These are phyloP conservation scores for Sicus ferrugineus DNA, from an alignment of 2,888 invertebrate genomes.

Conservation along the genomic window DNA sequence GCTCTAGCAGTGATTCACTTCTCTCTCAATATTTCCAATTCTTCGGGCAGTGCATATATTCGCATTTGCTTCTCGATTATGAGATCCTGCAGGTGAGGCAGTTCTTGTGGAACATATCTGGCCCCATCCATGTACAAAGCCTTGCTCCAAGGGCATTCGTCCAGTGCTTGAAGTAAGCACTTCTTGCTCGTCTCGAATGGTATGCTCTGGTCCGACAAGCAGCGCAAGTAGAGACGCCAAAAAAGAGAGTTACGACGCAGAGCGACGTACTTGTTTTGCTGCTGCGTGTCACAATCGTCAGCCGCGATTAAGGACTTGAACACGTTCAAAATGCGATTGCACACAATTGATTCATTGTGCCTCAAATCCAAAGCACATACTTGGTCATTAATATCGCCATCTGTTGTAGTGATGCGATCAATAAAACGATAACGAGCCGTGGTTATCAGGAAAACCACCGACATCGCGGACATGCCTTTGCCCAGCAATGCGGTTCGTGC, in stretches of 20 bases:
- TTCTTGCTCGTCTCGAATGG: slow-evolving; percentile 58
- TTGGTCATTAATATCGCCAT: neutral
- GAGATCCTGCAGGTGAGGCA: slow-evolving; percentile 76
- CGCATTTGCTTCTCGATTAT: slow-evolving; percentile 79
- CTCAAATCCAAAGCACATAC: slow-evolving; percentile 38
- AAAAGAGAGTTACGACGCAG: slow-evolving; percentile 65
- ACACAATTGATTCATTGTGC: slow-evolving; percentile 47
- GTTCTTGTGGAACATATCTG: slow-evolving; percentile 71
- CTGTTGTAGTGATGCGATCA: slow-evolving; percentile 28
- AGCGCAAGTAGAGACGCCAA: slow-evolving; percentile 72
- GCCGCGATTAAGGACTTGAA: slow-evolving; percentile 49
- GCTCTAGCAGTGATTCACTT: neutral
- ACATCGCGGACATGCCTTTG: slow-evolving; percentile 64
- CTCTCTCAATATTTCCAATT: slow-evolving; percentile 71
- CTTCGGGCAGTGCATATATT: slow-evolving; percentile 79
- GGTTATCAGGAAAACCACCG: slow-evolving; percentile 65
- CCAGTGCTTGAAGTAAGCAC: slow-evolving; percentile 68
- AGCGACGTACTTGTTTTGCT: slow-evolving; percentile 35
- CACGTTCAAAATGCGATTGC: slow-evolving; percentile 56
- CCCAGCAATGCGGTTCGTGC: slow-evolving; percentile 63
- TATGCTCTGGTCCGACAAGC: slow-evolving; percentile 62
- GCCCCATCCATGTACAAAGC: slow-evolving; percentile 74
- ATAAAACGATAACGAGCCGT: slow-evolving; percentile 58
- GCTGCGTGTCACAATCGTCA: slow-evolving; percentile 30
- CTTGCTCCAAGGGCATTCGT: slow-evolving; percentile 73